phyloP scores from a whole-genome alignment of 2,888 invertebrate species.

The Tenthredo livida region DNA sequence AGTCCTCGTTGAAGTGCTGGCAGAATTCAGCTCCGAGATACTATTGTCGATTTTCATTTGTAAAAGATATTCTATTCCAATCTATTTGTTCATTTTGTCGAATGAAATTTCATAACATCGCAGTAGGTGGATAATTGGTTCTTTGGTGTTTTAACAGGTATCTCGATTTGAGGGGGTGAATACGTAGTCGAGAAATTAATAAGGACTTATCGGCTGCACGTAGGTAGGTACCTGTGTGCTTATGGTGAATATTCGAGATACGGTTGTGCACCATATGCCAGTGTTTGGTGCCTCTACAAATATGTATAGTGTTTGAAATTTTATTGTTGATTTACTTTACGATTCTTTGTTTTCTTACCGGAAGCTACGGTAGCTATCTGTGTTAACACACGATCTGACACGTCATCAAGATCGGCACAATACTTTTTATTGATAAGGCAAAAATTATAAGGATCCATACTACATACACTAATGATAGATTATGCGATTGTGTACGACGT shows the following conservation, averaged over 20 bases:
- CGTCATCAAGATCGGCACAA: slow-evolving; percentile 32
- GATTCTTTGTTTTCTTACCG: slow-evolving; percentile 34
- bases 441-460: background rate
- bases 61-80: background rate
- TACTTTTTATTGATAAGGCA: background rate
- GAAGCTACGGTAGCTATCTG: slow-evolving; percentile 5
- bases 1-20: background rate
- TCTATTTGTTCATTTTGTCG: background rate
- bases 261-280: slow-evolving; percentile 52
- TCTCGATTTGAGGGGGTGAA: background rate
- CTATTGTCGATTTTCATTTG: background rate
- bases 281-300: slow-evolving; percentile 52
- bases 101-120: background rate
- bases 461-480: background rate
- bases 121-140: background rate
- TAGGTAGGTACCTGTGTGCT: slow-evolving; percentile 32
- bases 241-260: slow-evolving; percentile 51
- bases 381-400: background rate
- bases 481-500: background rate
- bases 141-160: background rate
- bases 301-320: slow-evolving; percentile 47
- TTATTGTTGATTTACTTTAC: slow-evolving; percentile 42
- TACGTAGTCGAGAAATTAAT: slow-evolving; percentile 49
- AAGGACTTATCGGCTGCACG: slow-evolving; percentile 54
- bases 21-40: background rate